A percentile compares a stretch with the other conserved stretches of the same genome.
Conservation (phyloP, 2,113 vertebrate species). For the Myotis lucifugus region DNA sequence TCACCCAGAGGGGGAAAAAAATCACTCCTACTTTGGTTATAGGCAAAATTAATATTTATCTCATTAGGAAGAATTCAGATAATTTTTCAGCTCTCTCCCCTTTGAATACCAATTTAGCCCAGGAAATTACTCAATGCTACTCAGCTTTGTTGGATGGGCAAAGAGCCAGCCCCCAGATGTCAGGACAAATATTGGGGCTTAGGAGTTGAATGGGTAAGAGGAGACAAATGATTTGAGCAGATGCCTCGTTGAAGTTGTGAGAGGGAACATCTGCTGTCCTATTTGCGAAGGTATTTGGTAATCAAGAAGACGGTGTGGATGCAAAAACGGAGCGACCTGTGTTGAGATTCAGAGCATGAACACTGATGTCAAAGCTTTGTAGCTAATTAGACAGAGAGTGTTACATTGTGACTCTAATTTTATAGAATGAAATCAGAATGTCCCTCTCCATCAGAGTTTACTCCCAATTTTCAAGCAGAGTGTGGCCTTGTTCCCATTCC, state of each 20-base stretch:
- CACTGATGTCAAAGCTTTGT: constrained; percentile 53
- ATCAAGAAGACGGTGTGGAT: neutral
- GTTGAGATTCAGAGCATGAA: constrained; percentile 69
- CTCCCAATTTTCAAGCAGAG: constrained; percentile 17
- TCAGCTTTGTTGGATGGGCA: neutral
- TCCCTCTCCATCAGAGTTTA: constrained; percentile 25
- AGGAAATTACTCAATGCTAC: neutral
- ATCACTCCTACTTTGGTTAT: neutral
- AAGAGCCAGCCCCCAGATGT: constrained; percentile 48
- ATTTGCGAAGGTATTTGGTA: constrained; percentile 59
- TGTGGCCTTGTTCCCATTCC: neutral
- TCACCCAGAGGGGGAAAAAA: constrained; percentile 8
- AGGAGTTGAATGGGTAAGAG: neutral
- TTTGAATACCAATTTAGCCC: neutral
- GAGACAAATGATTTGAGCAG: constrained; percentile 54
- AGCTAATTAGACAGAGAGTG: constrained; percentile 62
- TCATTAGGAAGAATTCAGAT: neutral
- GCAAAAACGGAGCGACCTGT: constrained; percentile 3
- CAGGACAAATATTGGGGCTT: constrained; percentile 36
- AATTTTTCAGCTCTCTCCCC: neutral
- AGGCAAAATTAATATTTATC: neutral
- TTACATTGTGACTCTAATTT: constrained; percentile 69
- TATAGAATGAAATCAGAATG: constrained; percentile 50
- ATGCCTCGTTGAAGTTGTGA: constrained; percentile 9
- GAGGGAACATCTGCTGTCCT: constrained; percentile 59